These are phyloP conservation scores for Hydrotaea diabolus DNA, from an alignment of 2,888 invertebrate species.

Conservation along the genomic window DNA sequence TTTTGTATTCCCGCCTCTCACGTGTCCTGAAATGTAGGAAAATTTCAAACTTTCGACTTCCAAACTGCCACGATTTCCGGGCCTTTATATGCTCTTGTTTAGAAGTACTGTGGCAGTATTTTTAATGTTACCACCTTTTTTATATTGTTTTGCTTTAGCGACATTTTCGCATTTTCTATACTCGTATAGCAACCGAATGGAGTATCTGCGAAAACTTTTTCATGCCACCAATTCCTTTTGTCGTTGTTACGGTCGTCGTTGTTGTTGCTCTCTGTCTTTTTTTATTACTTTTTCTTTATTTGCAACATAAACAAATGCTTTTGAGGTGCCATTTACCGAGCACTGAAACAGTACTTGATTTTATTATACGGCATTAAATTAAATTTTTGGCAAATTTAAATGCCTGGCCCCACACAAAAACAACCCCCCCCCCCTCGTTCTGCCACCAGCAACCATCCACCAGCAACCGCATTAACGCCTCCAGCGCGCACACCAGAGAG, in stretches of 20 bases:
- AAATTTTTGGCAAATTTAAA: slow-evolving; percentile 37
- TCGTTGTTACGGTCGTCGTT: neutral
- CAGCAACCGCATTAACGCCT: too few relatives aligned
- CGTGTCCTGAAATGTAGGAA: too few relatives aligned
- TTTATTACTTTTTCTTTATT: slow-evolving; percentile 33
- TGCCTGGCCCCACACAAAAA: neutral
- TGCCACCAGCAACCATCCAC: neutral
- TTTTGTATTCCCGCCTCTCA: too few relatives aligned
- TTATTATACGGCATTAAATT: slow-evolving; percentile 36
- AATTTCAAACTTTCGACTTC: too few relatives aligned
- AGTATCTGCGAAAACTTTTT: neutral
- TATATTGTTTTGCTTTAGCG: neutral
- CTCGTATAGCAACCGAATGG: neutral
- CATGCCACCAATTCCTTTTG: neutral
- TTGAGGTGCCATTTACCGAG: slow-evolving; percentile 12
- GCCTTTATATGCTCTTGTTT: too few relatives aligned
- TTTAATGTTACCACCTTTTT: neutral
- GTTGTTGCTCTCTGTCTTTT: neutral
- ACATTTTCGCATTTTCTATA: slow-evolving; percentile 4
- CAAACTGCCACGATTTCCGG: too few relatives aligned
- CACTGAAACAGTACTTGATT: slow-evolving; percentile 12
- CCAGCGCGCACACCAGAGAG: neutral
- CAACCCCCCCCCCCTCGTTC: neutral
- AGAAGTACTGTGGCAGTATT: neutral
- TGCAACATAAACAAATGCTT: slow-evolving; percentile 29